phyloP scores from a whole-genome alignment of 2,797 vertebrate genomes.

The Serranus cabrilla region DNA sequence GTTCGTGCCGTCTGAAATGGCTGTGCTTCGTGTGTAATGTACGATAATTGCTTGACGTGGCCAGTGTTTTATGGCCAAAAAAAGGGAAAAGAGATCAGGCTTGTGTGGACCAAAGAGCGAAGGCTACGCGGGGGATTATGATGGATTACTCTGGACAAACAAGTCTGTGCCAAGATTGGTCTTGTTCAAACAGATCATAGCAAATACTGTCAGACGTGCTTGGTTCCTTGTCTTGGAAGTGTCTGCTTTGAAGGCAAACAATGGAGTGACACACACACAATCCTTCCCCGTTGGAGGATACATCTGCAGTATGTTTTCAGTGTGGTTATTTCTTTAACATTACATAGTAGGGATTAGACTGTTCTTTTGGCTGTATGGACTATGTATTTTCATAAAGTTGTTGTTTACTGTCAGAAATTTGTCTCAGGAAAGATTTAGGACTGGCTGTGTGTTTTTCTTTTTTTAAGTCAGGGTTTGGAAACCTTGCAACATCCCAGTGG shows the following conservation, averaged over 20 bases:
- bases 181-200: constrained; percentile 83
- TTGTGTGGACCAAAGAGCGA: constrained; percentile 26
- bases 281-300: constrained; percentile 34
- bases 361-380: background rate
- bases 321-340: constrained; percentile 24
- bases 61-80: constrained; percentile 8
- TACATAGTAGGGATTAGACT: background rate
- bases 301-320: constrained; percentile 34
- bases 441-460: background rate
- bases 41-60: background rate
- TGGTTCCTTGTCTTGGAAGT: constrained; percentile 44
- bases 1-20: background rate
- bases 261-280: constrained; percentile 47
- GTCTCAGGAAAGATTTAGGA: background rate
- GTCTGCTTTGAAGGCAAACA: constrained; percentile 70
- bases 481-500: background rate
- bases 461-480: constrained; percentile 11
- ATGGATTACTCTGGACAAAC: constrained; percentile 81
- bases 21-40: background rate
- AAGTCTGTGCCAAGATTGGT: constrained; percentile 80
- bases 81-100: background rate
- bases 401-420: background rate
- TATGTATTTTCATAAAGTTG: constrained; percentile 7
- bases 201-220: constrained; percentile 65
- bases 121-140: constrained; percentile 57